A percentile compares a stretch with the other conserved stretches of the same genome.
Conservation (phyloP, 37 sponge, comb jelly and placozoan genomes). For the Trichoplax adhaerens region DNA sequence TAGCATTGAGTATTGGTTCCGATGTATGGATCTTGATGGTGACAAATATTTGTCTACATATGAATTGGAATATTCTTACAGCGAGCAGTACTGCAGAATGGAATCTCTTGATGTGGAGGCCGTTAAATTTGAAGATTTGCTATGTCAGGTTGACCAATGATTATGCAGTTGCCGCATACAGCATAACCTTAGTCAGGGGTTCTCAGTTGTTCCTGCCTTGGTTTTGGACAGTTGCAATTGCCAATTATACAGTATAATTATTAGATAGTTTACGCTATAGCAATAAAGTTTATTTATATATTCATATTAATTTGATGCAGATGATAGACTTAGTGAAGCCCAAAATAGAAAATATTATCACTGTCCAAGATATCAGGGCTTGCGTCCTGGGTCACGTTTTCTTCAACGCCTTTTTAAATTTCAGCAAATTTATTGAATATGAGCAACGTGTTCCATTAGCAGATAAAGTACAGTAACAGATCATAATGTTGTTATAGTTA, state of each 20-base stretch:
- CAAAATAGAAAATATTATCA: constrained; percentile 28
- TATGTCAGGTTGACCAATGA: constrained; percentile 73
- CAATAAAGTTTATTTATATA: too few species aligned
- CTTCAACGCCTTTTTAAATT: constrained; percentile 87
- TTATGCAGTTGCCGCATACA: too few species aligned
- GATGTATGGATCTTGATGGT: constrained; percentile 85
- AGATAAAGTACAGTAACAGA: constrained; percentile 20
- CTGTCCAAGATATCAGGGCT: constrained; percentile 69
- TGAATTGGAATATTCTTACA: constrained; percentile 87
- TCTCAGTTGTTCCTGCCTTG: too few species aligned
- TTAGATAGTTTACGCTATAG: too few species aligned
- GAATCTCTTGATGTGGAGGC: constrained; percentile 53
- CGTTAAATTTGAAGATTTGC: constrained; percentile 47
- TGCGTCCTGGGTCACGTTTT: constrained; percentile 72
- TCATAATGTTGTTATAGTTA: too few species aligned
- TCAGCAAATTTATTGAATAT: constrained; percentile 86
- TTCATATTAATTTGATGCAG: too few species aligned
- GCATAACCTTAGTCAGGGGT: too few species aligned
- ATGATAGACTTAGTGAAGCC: constrained; percentile 9
- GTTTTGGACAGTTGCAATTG: too few species aligned
- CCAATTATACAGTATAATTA: too few species aligned
- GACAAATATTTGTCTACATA: constrained; percentile 84
- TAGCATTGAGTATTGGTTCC: constrained; percentile 97
- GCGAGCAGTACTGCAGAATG: constrained; percentile 48
- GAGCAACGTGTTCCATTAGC: constrained; percentile 77